Percentiles rank a stretch among this genome's conserved stretches.
Evolutionary conservation across 2,797 vertebrate genomes (phyloP).

Genomic region (Artibeus lituratus): DNA sequence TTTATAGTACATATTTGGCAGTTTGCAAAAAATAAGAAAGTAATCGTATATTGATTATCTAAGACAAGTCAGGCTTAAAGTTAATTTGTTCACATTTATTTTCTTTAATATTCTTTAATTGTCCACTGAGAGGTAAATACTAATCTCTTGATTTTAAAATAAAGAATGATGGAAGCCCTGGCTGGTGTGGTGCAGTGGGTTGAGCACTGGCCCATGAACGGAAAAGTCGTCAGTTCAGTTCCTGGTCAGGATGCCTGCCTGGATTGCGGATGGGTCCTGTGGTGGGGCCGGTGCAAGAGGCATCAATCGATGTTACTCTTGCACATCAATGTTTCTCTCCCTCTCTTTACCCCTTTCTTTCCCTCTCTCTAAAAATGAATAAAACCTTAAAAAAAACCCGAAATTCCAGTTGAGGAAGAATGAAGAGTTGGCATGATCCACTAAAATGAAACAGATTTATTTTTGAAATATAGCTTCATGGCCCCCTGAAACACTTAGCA

Average conservation of each 20-base stretch:
- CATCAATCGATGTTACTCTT: neutral
- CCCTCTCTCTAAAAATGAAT: neutral
- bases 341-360: neutral
- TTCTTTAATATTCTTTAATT: neutral
- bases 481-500: neutral
- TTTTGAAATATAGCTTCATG: neutral
- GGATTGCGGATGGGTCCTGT: rapidly evolving
- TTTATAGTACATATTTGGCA: neutral
- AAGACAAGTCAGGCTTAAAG: neutral
- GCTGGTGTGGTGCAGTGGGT: neutral
- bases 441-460: neutral
- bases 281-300: neutral
- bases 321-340: neutral
- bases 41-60: neutral
- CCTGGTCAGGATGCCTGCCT: too few relatives aligned
- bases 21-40: neutral
- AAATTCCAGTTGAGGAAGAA: neutral
- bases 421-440: neutral
- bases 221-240: neutral
- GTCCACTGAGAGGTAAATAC: neutral
- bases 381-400: neutral
- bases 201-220: neutral
- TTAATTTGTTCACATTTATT: neutral
- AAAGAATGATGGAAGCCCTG: neutral
- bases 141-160: neutral